A percentile compares a stretch with the other conserved stretches of the same genome.
These are phyloP conservation scores for Melanostigma gelatinosum DNA, from an alignment of 2,113 vertebrate genomes.

Conservation along the genomic window DNA sequence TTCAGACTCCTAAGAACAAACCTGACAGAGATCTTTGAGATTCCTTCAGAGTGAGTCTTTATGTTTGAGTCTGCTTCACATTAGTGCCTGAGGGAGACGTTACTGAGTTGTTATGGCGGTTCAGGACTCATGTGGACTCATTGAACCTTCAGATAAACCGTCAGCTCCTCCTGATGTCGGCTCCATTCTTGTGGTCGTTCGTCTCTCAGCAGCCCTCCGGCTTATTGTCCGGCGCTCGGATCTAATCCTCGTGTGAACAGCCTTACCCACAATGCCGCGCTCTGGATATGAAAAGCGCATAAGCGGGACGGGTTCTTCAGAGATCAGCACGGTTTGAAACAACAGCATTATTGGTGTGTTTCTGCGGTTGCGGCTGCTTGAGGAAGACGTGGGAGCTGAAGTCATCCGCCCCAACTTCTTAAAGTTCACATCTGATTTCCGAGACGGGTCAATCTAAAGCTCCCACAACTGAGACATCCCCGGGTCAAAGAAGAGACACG, in stretches of 20 bases:
- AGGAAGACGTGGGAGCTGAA: conserved; percentile 37
- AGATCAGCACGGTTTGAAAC: conserved; percentile 39
- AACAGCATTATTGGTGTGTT: conserved; percentile 40
- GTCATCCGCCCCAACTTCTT: not conserved
- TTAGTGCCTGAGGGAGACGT: not conserved
- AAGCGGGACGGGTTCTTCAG: not conserved
- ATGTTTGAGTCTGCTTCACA: too few species aligned
- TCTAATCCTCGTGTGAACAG: conserved; percentile 54
- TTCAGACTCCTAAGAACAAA: too few species aligned
- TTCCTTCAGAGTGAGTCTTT: too few species aligned
- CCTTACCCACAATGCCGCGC: conserved; percentile 45
- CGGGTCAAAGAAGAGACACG: conserved; percentile 10
- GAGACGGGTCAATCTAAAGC: conserved; percentile 17
- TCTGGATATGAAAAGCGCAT: conserved; percentile 39
- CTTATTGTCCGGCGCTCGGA: conserved; percentile 18
- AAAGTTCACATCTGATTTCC: conserved; percentile 49
- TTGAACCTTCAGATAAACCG: not conserved
- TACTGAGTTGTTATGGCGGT: conserved; percentile 10
- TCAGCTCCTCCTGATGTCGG: conserved; percentile 21
- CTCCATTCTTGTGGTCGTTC: conserved; percentile 50
- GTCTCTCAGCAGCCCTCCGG: conserved; percentile 2
- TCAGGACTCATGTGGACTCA: not conserved
- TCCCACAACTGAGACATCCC: conserved; percentile 27
- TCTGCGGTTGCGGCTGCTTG: conserved; percentile 28
- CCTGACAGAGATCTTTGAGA: too few species aligned